Evolutionary conservation across 92 coral and sea anemone species (phyloP).

Genomic region (Epizoanthus stellaris): DNA sequence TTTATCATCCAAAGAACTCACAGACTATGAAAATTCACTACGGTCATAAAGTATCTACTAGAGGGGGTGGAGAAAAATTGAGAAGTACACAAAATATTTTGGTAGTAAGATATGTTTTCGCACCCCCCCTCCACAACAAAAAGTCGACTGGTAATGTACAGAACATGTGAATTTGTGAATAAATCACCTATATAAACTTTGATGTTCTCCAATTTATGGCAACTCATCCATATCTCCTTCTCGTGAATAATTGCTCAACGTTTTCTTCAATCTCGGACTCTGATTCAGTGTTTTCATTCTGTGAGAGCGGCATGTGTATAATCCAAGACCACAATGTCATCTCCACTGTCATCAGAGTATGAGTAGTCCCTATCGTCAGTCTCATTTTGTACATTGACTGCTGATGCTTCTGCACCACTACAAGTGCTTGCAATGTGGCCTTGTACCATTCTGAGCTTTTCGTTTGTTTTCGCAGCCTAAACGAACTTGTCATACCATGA

Average conservation of each 20-base stretch:
- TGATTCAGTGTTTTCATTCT: background rate
- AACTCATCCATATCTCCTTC: background rate
- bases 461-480: constrained; percentile 19
- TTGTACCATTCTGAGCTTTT: constrained; percentile 22
- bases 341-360: constrained; percentile 23
- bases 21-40: no score
- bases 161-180: background rate
- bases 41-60: no score
- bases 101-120: no score
- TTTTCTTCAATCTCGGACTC: background rate
- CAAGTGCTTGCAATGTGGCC: constrained; percentile 25
- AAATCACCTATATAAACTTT: no score
- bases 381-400: constrained; percentile 1
- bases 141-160: background rate
- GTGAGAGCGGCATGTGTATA: background rate
- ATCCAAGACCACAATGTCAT: constrained; percentile 42
- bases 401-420: constrained; percentile 27
- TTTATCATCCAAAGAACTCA: no score
- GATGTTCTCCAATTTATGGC: no score
- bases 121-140: background rate
- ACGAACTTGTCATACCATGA: background rate
- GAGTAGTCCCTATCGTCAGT: constrained; percentile 17
- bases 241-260: background rate
- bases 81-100: no score
- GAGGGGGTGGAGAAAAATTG: no score